phyloP scores from a whole-genome alignment of 1,140 invertebrate species.

The Aphelenchoides besseyi region DNA sequence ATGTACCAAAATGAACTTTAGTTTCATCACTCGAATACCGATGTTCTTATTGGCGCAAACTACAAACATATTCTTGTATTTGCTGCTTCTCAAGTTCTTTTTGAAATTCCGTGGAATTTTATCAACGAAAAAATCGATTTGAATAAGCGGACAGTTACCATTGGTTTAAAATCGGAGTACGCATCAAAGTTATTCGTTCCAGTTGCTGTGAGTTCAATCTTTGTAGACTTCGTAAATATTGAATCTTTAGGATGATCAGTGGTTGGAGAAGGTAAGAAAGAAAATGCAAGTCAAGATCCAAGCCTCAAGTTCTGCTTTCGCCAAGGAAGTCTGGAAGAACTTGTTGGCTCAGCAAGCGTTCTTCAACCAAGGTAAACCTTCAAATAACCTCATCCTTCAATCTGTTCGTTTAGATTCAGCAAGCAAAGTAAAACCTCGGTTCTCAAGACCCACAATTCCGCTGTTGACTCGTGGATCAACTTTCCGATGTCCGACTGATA shows the following conservation, averaged over 20 bases:
- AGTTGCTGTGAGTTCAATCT: constrained; percentile 17
- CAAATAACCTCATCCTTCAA: constrained; percentile 16
- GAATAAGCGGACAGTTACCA: neutral
- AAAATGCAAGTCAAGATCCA: constrained; percentile 47
- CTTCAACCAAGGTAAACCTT: constrained; percentile 49
- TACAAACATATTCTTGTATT: constrained; percentile 89
- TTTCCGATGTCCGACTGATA: constrained; percentile 36
- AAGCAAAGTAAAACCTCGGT: constrained; percentile 42
- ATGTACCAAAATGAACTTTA: constrained; percentile 26
- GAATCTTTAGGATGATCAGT: constrained; percentile 32
- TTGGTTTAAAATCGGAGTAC: constrained; percentile 5
- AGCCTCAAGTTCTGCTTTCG: constrained; percentile 49
- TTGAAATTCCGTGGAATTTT: constrained; percentile 83
- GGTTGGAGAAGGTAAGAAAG: constrained; percentile 24
- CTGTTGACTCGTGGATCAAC: constrained; percentile 39
- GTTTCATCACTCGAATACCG: constrained; percentile 59
- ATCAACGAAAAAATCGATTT: neutral
- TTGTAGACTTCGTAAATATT: constrained; percentile 9
- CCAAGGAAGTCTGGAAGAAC: constrained; percentile 55
- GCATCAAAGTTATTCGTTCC: constrained; percentile 18
- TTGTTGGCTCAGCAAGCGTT: constrained; percentile 55
- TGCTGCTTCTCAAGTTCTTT: constrained; percentile 82
- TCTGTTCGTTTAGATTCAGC: neutral
- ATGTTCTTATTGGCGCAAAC: constrained; percentile 89
- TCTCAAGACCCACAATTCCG: constrained; percentile 51